Conservation (phyloP, 2,888 invertebrate species). For the Lobophora halterata region DNA sequence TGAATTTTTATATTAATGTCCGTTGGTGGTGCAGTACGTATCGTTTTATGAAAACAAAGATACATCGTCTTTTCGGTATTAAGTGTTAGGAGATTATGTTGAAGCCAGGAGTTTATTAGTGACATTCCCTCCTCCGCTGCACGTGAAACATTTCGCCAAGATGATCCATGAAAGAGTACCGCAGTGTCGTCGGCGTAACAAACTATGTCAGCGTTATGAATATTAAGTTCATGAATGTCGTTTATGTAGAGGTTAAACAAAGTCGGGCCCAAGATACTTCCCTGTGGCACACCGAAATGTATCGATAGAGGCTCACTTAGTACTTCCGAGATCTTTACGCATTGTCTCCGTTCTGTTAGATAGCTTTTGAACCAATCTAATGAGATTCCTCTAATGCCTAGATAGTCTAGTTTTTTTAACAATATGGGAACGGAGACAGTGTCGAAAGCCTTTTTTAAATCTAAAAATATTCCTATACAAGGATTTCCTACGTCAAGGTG, state of each 20-base stretch:
- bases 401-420: background rate
- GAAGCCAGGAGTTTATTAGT: too few species aligned
- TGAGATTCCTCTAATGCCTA: background rate
- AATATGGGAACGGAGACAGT: too few species aligned
- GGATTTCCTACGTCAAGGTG: background rate
- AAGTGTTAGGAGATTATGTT: too few species aligned
- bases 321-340: background rate
- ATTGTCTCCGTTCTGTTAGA: background rate
- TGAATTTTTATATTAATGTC: too few species aligned
- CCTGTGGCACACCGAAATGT: background rate
- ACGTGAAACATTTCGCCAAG: too few species aligned
- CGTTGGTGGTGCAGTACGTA: too few species aligned
- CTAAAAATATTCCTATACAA: background rate
- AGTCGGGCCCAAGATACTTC: slow-evolving; percentile 1
- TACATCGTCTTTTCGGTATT: too few species aligned
- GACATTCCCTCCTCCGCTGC: too few species aligned
- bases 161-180: too few species aligned
- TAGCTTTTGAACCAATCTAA: background rate
- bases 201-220: too few species aligned
- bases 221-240: background rate
- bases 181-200: too few species aligned
- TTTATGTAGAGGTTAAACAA: slow-evolving; percentile 1
- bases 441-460: background rate
- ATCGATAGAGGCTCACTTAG: background rate
- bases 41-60: too few species aligned